These are phyloP conservation scores for Abrostola triplasia DNA, from an alignment of 2,888 invertebrate genomes.

Conservation along the genomic window DNA sequence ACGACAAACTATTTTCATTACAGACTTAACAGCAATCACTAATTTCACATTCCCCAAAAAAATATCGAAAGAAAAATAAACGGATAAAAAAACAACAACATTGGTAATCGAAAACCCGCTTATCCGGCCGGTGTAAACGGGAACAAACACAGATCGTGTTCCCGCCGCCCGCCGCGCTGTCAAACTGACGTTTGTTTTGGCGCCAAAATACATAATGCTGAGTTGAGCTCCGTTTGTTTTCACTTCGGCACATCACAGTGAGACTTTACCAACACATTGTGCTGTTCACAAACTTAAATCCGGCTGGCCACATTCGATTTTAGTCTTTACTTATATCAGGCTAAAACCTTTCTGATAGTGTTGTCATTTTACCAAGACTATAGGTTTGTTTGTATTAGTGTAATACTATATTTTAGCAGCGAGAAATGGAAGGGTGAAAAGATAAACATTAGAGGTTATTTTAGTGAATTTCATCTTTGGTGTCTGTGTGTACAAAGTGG, in stretches of 20 bases:
- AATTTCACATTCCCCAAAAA: conserved; percentile 55
- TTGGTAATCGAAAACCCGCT: conserved; percentile 83
- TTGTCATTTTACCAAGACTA: conserved; percentile 39
- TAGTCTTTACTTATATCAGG: conserved; percentile 59
- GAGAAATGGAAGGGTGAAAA: conserved; percentile 86
- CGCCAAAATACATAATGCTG: conserved; percentile 88
- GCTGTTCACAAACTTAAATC: conserved; percentile 68
- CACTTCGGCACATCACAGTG: conserved; percentile 84
- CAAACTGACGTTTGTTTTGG: conserved; percentile 88
- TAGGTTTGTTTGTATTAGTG: conserved; percentile 72
- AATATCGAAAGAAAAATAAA: conserved; percentile 46
- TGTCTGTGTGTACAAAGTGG: conserved; percentile 82
- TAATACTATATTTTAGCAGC: conserved; percentile 87
- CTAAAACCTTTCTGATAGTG: conserved; percentile 36
- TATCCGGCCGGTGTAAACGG: conserved; percentile 83
- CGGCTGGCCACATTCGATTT: conserved; percentile 58
- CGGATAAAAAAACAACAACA: conserved; percentile 70
- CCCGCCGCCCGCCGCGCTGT: conserved; percentile 87
- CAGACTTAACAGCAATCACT: conserved; percentile 45
- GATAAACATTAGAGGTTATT: conserved; percentile 85
- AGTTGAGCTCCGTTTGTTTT: conserved; percentile 86
- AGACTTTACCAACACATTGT: conserved; percentile 56
- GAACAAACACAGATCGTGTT: conserved; percentile 85
- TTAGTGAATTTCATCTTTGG: conserved; percentile 85
- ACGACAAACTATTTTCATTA: conserved; percentile 44